phyloP scores from a whole-genome alignment of 2,888 invertebrate species.

The Galerucella calmariensis region DNA sequence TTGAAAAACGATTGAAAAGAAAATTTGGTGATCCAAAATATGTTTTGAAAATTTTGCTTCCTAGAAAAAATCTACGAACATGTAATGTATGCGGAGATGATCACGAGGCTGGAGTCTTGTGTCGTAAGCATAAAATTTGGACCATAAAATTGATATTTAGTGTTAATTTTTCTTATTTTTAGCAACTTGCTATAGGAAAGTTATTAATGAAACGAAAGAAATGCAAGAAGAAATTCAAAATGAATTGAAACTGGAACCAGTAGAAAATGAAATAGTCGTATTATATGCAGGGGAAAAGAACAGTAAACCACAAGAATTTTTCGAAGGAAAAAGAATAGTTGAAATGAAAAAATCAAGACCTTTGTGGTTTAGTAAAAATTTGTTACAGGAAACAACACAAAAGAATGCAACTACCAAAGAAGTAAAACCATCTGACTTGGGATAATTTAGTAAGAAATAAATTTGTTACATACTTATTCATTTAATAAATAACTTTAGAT shows the following conservation, averaged over 20 bases:
- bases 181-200: constrained; percentile 88
- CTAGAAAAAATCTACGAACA: constrained; percentile 78
- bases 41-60: constrained; percentile 75
- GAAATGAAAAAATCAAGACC: constrained; percentile 89
- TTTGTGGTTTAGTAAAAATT: constrained; percentile 87
- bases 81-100: constrained; percentile 88
- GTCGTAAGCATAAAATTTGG: constrained; percentile 73
- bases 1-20: constrained; percentile 79
- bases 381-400: constrained; percentile 82
- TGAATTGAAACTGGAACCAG: constrained; percentile 76
- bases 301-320: constrained; percentile 71
- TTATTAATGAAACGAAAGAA: constrained; percentile 82
- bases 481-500: not conserved
- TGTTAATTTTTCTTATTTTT: constrained; percentile 51
- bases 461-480: not conserved
- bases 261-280: constrained; percentile 87
- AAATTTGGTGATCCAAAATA: constrained; percentile 78
- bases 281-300: constrained; percentile 86
- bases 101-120: constrained; percentile 81
- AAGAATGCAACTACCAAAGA: constrained; percentile 76
- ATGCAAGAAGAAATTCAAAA: constrained; percentile 82
- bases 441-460: constrained; percentile 58
- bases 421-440: constrained; percentile 79
- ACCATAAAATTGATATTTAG: not conserved
- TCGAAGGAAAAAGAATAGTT: constrained; percentile 82